A percentile compares a stretch with the other conserved stretches of the same genome.
Evolutionary conservation across 2,888 invertebrate species (phyloP).

Genomic region (Ochropacha duplaris): DNA sequence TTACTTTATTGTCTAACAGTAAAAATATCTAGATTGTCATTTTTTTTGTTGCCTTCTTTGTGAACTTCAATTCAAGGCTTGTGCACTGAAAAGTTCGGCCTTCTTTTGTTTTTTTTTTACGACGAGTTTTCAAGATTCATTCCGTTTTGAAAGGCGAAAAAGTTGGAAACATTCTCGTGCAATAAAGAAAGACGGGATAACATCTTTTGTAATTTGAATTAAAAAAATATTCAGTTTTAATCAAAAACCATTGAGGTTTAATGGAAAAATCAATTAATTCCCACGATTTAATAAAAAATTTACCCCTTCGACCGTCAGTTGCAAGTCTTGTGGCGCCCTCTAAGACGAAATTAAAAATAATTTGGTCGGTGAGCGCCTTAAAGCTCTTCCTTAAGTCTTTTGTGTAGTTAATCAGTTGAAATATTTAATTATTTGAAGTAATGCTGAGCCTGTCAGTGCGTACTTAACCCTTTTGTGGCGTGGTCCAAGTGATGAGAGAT

Average conservation of each 20-base stretch:
- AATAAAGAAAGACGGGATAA: background rate
- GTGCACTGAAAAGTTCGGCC: background rate
- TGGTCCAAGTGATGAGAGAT: constrained; percentile 21
- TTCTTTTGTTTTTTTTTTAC: background rate
- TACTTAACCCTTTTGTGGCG: constrained; percentile 40
- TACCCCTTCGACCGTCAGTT: constrained; percentile 51
- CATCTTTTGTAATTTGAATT: constrained; percentile 1
- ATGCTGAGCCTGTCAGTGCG: constrained; percentile 53
- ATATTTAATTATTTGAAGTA: constrained; percentile 76
- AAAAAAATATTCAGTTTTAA: background rate
- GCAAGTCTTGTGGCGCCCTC: constrained; percentile 60
- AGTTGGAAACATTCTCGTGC: background rate
- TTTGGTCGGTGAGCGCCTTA: constrained; percentile 57
- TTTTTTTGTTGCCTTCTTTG: background rate
- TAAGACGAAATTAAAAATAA: constrained; percentile 76
- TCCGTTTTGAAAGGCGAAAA: background rate
- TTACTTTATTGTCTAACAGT: constrained; percentile 1
- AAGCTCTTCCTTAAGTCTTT: constrained; percentile 56
- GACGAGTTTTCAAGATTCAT: background rate
- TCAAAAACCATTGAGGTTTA: background rate
- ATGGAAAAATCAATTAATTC: background rate
- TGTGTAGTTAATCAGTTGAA: constrained; percentile 79
- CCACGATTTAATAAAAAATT: background rate
- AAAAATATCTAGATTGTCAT: background rate
- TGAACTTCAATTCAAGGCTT: background rate